Evolutionary conservation across 2,113 vertebrate genomes (phyloP).

Genomic region (Pyrgilauda ruficollis): DNA sequence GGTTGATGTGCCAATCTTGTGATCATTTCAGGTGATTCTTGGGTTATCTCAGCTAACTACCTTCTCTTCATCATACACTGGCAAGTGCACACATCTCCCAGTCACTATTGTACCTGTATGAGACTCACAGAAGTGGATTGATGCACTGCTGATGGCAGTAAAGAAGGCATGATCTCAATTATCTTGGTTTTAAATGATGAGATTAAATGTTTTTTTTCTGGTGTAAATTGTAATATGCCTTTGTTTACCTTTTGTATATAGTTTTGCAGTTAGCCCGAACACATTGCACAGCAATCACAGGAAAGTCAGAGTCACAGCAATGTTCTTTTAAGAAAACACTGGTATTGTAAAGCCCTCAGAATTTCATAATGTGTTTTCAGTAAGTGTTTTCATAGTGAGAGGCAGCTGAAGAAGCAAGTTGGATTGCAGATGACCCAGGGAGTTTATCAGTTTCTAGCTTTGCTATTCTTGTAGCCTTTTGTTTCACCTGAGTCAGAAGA

Average conservation of each 20-base stretch:
- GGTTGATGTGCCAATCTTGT: neutral
- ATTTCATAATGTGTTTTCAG: neutral
- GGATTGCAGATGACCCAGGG: neutral
- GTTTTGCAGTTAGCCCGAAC: neutral
- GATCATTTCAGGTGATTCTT: neutral
- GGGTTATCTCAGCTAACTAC: neutral
- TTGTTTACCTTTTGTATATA: neutral
- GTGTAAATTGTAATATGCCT: neutral
- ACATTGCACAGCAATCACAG: neutral
- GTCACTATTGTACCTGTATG: neutral
- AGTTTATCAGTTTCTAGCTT: neutral
- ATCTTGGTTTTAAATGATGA: neutral
- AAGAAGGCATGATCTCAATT: neutral
- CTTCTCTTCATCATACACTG: neutral
- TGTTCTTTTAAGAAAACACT: neutral
- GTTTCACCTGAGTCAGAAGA: neutral
- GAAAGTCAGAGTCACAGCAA: neutral
- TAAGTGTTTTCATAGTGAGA: neutral
- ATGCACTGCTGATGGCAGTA: neutral
- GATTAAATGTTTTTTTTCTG: neutral
- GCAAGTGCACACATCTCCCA: neutral
- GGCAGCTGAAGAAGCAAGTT: neutral
- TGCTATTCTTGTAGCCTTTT: neutral
- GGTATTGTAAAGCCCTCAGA: neutral
- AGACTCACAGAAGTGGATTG: neutral